phyloP scores from a whole-genome alignment of 2,888 invertebrate species.

The Terebella lapidaria region DNA sequence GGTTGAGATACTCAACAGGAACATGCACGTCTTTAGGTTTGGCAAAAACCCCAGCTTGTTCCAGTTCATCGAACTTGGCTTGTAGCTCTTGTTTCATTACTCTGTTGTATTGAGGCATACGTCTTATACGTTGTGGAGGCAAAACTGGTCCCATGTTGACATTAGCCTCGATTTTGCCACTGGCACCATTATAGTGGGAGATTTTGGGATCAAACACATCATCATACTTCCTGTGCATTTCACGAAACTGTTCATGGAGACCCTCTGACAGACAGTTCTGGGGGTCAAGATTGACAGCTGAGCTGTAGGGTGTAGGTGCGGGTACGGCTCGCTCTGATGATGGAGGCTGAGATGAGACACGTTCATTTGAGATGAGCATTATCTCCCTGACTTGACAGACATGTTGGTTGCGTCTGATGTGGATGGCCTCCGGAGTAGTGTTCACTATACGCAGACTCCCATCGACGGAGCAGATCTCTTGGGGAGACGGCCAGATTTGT shows the following conservation, averaged over 20 bases:
- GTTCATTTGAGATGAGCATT: neutral
- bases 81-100: neutral
- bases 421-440: neutral
- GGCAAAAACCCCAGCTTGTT: slow-evolving; percentile 6
- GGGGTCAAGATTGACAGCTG: slow-evolving; percentile 1
- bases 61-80: slow-evolving; percentile 7
- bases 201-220: slow-evolving; percentile 1
- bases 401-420: neutral
- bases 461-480: neutral
- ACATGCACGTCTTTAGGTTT: slow-evolving; percentile 2
- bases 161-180: slow-evolving; percentile 4
- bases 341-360: neutral
- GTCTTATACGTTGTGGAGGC: slow-evolving; percentile 8
- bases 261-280: neutral
- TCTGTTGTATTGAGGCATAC: slow-evolving; percentile 7
- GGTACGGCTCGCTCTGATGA: neutral
- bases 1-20: slow-evolving; percentile 5
- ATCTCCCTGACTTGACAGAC: neutral
- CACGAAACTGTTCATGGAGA: neutral
- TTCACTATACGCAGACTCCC: neutral
- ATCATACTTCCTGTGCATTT: slow-evolving; percentile 1
- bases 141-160: slow-evolving; percentile 8
- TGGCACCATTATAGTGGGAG: slow-evolving; percentile 5
- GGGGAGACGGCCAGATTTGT: neutral
- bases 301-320: neutral